Evolutionary conservation across 2,113 vertebrate genomes (phyloP), one percentile per base, ranked within the genome.

Genomic region (Megaleporinus macrocephalus): DNA sequence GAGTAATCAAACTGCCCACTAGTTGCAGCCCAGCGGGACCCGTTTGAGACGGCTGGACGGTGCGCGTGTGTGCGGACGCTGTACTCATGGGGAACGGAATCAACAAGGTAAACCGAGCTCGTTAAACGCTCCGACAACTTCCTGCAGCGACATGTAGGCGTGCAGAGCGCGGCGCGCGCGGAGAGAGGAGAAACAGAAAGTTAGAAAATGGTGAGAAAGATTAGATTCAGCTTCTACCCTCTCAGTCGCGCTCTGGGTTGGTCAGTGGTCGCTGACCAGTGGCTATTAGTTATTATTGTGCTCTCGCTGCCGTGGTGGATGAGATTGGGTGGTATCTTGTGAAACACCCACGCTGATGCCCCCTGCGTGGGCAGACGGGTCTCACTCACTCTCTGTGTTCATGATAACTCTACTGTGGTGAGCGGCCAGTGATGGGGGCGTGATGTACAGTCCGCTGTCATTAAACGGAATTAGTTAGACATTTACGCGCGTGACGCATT

Each of bases 21-120:
- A 47, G 20, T 61, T 24, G 33, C 26, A 36, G 51, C 22, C 49
- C 22, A 62, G 29, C 30, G 11, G 49, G 53, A 61, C 18, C 15
- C 30, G 18, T 14, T 1, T 9, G 30, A 6, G 22, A 15, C 36
- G 49, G 15, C 73, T 44, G 41, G 22, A 24, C 57, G 24, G 22
- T 27, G 24, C 65, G n/a, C 3, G 22, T 47, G 47, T 76, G 20
- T 44, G 5, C 20, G 0, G 5, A 26, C 33, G 7, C 7, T 57
- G 61, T 68, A 84, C 87, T 51, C 63, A 94, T 94, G 93, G 93
- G 93, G 1, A 94, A 94, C 89, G 93, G 93, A 61, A 84, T 94
- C 68, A 93, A 93, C 26, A 94, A 93, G 93, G 93, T 94, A 90
- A 27, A 74, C n/a, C n/a, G 16, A n/a, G 33, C 20, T n/a, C 36